Conservation (phyloP, 1,140 invertebrate species). For the Leguminivora glycinivorella region DNA sequence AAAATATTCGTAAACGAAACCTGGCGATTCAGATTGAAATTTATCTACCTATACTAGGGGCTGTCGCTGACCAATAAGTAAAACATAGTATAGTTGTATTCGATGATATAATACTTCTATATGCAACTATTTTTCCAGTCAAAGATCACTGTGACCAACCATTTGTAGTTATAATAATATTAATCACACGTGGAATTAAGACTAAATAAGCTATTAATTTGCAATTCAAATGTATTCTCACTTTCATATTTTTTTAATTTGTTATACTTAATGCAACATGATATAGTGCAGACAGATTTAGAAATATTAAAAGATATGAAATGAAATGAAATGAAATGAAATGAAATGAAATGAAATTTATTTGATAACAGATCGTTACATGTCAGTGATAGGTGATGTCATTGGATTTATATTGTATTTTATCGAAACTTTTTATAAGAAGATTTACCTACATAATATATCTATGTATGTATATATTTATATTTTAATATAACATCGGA, state of each 20-base stretch:
- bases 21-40: too few species aligned
- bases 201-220: conserved; percentile 21
- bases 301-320: neutral
- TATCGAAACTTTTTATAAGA: neutral
- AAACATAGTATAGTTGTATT: neutral
- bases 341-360: too few species aligned
- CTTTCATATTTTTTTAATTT: neutral
- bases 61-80: neutral
- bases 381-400: neutral
- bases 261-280: neutral
- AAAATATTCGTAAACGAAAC: too few species aligned
- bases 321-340: too few species aligned
- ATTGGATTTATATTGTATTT: neutral
- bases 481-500: neutral
- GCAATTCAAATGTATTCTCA: neutral
- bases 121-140: conserved; percentile 3
- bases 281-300: neutral
- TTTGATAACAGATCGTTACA: too few species aligned
- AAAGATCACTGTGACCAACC: conserved; percentile 16
- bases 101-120: conserved; percentile 9
- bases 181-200: conserved; percentile 19
- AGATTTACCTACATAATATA: too few species aligned
- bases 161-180: conserved; percentile 11
- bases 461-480: neutral
- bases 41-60: too few species aligned